Conservation (phyloP, 2,113 vertebrate species). For the Caracal caracal region DNA sequence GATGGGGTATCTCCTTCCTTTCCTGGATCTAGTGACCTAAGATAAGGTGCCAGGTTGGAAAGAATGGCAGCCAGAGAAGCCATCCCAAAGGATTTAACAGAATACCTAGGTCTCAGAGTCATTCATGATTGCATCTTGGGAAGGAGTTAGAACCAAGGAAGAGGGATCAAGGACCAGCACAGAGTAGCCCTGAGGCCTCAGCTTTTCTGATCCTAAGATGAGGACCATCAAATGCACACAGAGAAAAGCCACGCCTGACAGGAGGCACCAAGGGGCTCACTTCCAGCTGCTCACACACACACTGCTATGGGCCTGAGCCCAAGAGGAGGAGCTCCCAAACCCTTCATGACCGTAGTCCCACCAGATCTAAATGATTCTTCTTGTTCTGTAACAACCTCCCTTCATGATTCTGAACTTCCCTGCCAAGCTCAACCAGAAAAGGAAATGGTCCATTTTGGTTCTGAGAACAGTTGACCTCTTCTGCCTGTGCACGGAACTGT, state of each 20-base stretch:
- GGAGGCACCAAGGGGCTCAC: neutral
- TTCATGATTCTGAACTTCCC: conserved; percentile 12
- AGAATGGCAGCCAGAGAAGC: conserved; percentile 35
- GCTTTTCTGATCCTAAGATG: conserved; percentile 5
- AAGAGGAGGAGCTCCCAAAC: neutral
- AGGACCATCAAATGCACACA: neutral
- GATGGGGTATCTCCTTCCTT: neutral
- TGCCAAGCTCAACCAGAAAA: conserved; percentile 18
- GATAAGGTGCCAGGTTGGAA: neutral
- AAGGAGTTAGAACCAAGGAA: conserved; percentile 5
- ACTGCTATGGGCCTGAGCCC: neutral
- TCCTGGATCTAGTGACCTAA: neutral
- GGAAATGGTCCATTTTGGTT: neutral
- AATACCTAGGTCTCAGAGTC: neutral
- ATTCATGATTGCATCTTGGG: neutral
- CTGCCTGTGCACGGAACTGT: neutral
- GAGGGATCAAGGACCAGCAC: conserved; percentile 28
- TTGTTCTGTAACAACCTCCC: neutral
- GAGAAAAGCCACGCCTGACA: neutral
- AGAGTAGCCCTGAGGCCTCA: neutral
- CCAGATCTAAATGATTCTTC: neutral
- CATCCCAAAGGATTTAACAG: neutral
- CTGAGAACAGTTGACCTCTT: conserved; percentile 22
- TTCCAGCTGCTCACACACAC: neutral
- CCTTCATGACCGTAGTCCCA: neutral